phyloP scores from a whole-genome alignment of 2,113 vertebrate genomes.

The Formicarius rufipectus region DNA sequence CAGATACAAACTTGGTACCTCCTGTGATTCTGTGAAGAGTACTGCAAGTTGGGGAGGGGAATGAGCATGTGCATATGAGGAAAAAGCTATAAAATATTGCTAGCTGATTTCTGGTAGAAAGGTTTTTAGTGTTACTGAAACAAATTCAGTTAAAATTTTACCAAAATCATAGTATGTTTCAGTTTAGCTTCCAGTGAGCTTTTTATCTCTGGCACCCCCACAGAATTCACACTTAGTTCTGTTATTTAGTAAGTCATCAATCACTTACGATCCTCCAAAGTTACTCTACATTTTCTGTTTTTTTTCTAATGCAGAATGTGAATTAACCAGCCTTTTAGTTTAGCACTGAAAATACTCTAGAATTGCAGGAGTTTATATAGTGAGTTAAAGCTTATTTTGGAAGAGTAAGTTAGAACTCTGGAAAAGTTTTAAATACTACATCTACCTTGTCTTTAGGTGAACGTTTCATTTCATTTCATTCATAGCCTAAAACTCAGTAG shows the following conservation, averaged over 20 bases:
- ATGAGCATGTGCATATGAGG: rapidly evolving
- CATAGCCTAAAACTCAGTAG: neutral
- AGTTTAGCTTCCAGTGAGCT: neutral
- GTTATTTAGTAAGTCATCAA: neutral
- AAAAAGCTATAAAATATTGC: neutral
- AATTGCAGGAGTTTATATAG: neutral
- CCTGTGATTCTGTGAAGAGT: neutral
- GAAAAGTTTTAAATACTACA: neutral
- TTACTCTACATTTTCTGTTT: neutral
- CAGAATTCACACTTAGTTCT: neutral
- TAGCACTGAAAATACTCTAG: neutral
- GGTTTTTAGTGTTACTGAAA: neutral
- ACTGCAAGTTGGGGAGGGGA: neutral
- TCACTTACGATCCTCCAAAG: neutral
- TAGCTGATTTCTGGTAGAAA: neutral
- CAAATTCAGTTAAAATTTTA: neutral
- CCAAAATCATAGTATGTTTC: neutral
- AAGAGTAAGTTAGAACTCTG: neutral
- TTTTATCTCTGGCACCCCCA: neutral
- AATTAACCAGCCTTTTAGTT: neutral
- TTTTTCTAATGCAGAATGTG: neutral
- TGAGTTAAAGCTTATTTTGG: neutral
- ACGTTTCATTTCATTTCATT: neutral
- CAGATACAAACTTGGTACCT: no score
- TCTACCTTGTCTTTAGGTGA: neutral